Conservation (phyloP, 2,888 invertebrate species). For the Toxonevra muliebris region DNA sequence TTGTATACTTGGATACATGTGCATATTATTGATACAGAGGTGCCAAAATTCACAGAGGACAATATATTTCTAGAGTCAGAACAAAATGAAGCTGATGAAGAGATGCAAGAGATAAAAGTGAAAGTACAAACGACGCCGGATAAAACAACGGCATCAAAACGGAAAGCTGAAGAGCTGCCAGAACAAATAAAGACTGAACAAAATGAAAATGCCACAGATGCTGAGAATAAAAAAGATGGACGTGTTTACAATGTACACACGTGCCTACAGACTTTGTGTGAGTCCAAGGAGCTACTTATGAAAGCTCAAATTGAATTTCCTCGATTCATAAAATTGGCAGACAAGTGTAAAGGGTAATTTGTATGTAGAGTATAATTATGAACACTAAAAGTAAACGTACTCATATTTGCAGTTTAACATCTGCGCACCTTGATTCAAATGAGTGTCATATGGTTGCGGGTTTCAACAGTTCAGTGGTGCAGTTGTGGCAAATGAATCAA, state of each 20-base stretch:
- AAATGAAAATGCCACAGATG: constrained; percentile 27
- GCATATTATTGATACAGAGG: constrained; percentile 67
- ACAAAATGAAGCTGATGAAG: constrained; percentile 42
- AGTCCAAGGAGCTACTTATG: constrained; percentile 45
- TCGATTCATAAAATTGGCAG: constrained; percentile 50
- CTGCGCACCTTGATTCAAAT: constrained; percentile 55
- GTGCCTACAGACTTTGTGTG: constrained; percentile 46
- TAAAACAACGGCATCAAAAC: constrained; percentile 36
- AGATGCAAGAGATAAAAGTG: constrained; percentile 23
- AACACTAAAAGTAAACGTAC: background rate
- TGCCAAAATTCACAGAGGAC: constrained; percentile 53
- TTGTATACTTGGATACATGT: constrained; percentile 73
- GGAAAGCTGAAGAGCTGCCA: constrained; percentile 44
- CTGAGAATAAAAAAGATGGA: constrained; percentile 24
- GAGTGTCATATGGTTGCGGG: constrained; percentile 63
- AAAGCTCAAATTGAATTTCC: constrained; percentile 50
- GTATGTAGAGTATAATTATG: background rate
- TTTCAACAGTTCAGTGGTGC: constrained; percentile 60
- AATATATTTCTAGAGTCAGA: constrained; percentile 45
- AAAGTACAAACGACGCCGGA: constrained; percentile 33
- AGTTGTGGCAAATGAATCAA: constrained; percentile 63
- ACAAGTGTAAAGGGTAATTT: constrained; percentile 47
- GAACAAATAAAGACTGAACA: constrained; percentile 50
- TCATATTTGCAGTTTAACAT: constrained; percentile 44
- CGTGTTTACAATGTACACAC: constrained; percentile 41